phyloP scores from a whole-genome alignment of 2,888 invertebrate genomes.

The Leistus spinibarbis region DNA sequence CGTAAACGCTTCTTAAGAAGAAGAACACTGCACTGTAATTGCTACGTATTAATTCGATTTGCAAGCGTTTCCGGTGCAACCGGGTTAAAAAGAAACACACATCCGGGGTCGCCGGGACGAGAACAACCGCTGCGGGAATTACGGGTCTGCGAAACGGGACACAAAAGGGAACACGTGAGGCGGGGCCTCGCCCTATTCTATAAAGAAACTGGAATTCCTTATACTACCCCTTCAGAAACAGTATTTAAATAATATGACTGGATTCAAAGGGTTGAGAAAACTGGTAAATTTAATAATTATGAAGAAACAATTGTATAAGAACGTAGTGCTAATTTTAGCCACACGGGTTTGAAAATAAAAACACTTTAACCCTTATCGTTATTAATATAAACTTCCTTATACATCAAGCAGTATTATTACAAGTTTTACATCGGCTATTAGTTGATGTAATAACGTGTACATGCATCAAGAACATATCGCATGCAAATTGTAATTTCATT shows the following conservation, averaged over 20 bases:
- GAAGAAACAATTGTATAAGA: no score
- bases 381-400: no score
- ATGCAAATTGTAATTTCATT: constrained; percentile 36
- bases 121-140: constrained; percentile 53
- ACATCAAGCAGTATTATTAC: no score
- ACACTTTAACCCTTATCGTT: no score
- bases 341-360: no score
- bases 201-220: constrained; percentile 9
- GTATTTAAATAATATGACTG: no score
- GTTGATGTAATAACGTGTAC: no score
- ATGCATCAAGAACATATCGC: constrained; percentile 28
- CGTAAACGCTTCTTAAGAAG: constrained; percentile 58
- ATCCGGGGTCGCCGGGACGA: background rate
- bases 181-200: background rate
- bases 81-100: constrained; percentile 1
- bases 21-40: constrained; percentile 56
- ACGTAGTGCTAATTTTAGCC: no score
- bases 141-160: constrained; percentile 44
- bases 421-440: no score
- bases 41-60: constrained; percentile 60
- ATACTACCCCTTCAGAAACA: no score
- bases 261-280: no score
- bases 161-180: background rate
- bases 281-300: no score
- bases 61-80: constrained; percentile 53